Percentiles rank a stretch among this genome's conserved stretches.
Evolutionary conservation across 2,888 invertebrate species (phyloP).

Genomic region (Piscicola geometra): DNA sequence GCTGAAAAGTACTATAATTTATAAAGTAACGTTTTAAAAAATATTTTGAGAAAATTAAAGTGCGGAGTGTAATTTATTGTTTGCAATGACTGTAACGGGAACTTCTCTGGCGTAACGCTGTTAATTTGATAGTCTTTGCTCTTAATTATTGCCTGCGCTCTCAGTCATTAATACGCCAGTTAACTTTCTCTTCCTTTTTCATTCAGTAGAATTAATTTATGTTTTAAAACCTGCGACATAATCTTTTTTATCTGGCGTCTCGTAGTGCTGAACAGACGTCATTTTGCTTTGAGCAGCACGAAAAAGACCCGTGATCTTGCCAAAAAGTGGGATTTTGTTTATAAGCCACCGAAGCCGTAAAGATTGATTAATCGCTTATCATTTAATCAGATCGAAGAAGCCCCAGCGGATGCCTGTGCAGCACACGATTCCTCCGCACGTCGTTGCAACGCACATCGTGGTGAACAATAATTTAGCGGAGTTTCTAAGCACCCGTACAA

Average conservation of each 20-base stretch:
- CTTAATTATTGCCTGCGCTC: conserved; percentile 4
- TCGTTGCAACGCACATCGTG: not conserved
- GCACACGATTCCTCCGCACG: not conserved
- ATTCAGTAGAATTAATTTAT: not conserved
- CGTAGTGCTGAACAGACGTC: no score
- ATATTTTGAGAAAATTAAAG: not conserved
- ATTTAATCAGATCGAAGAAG: no score
- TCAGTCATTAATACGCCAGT: not conserved
- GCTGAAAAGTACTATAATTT: no score
- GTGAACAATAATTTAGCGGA: not conserved
- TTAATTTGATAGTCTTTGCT: conserved; percentile 18
- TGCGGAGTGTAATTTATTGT: not conserved
- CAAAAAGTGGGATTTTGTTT: no score
- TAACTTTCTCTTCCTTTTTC: not conserved
- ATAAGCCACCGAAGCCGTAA: no score
- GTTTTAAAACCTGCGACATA: not conserved
- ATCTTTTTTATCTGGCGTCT: no score
- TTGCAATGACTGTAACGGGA: conserved; percentile 5
- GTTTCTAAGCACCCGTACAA: not conserved
- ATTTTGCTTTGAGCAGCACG: no score
- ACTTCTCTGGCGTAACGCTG: not conserved
- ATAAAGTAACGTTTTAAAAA: not conserved
- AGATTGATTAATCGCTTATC: no score
- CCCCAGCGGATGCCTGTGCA: no score
- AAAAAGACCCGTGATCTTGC: no score